Percentiles rank a stretch among this genome's conserved stretches.
Evolutionary conservation across 2,797 vertebrate species (phyloP).

Genomic region (Bovichtus variegatus): DNA sequence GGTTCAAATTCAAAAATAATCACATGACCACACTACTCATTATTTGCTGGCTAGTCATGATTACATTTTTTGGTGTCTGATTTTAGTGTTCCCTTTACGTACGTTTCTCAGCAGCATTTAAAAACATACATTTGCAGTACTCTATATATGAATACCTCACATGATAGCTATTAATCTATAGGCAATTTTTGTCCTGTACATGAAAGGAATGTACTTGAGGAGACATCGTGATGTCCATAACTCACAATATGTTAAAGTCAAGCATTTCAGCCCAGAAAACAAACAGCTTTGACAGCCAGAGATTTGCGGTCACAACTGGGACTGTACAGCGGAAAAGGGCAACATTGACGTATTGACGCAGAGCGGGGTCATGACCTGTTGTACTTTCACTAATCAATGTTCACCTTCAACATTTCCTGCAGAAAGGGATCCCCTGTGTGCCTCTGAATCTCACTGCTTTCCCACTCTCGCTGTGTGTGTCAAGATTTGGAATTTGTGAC

Average conservation of each 20-base stretch:
- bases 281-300: conserved; percentile 46
- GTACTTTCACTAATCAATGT: conserved; percentile 70
- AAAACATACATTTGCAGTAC: too few relatives aligned
- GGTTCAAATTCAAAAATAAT: too few relatives aligned
- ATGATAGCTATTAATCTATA: background rate
- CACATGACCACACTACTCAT: too few relatives aligned
- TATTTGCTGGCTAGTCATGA: too few relatives aligned
- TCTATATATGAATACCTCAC: background rate
- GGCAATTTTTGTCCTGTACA: too few relatives aligned
- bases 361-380: conserved; percentile 51
- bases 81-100: too few relatives aligned
- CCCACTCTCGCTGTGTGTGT: background rate
- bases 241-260: conserved; percentile 16
- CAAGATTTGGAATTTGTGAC: conserved; percentile 18
- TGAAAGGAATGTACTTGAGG: background rate
- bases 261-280: background rate
- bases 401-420: conserved; percentile 63
- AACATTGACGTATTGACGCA: conserved; percentile 64
- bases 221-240: background rate
- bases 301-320: conserved; percentile 54
- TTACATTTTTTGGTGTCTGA: too few relatives aligned
- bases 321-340: conserved; percentile 56
- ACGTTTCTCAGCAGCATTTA: too few relatives aligned
- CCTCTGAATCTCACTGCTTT: conserved; percentile 23
- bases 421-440: conserved; percentile 33